phyloP scores from a whole-genome alignment of 30 jellyfish, hydroid and myxozoan genomes.

The Clytia hemisphaerica region DNA sequence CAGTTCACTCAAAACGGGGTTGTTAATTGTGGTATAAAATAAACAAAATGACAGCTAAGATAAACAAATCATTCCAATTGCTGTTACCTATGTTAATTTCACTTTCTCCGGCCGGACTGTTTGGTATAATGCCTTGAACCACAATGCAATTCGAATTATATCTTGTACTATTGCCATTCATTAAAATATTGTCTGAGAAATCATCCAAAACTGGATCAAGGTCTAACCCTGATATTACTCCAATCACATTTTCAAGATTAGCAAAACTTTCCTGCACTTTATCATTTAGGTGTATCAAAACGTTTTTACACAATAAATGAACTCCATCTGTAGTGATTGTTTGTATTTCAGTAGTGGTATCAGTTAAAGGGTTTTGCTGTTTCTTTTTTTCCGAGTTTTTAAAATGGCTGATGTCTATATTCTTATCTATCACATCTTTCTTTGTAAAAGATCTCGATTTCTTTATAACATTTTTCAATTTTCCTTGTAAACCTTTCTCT shows the following conservation, averaged over 20 bases:
- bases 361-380: constrained; percentile 1
- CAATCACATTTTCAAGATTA: constrained; percentile 60
- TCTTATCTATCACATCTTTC: constrained; percentile 38
- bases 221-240: constrained; percentile 84
- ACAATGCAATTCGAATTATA: constrained; percentile 54
- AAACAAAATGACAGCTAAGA: background rate
- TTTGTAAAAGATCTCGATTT: constrained; percentile 46
- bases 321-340: constrained; percentile 6
- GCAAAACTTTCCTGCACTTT: constrained; percentile 12
- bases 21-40: too few species aligned
- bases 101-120: constrained; percentile 39
- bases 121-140: constrained; percentile 57
- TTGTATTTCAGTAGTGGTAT: constrained; percentile 29
- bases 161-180: constrained; percentile 12
- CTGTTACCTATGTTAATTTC: constrained; percentile 58
- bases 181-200: constrained; percentile 14
- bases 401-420: background rate
- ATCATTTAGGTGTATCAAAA: constrained; percentile 27
- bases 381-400: background rate
- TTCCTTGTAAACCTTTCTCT: constrained; percentile 12
- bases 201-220: constrained; percentile 59
- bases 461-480: constrained; percentile 54
- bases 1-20: too few species aligned
- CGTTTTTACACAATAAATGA: constrained; percentile 18
- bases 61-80: too few species aligned